These are phyloP conservation scores for Lophotriccus pileatus DNA, from an alignment of 2,797 vertebrate species.

Conservation along the genomic window DNA sequence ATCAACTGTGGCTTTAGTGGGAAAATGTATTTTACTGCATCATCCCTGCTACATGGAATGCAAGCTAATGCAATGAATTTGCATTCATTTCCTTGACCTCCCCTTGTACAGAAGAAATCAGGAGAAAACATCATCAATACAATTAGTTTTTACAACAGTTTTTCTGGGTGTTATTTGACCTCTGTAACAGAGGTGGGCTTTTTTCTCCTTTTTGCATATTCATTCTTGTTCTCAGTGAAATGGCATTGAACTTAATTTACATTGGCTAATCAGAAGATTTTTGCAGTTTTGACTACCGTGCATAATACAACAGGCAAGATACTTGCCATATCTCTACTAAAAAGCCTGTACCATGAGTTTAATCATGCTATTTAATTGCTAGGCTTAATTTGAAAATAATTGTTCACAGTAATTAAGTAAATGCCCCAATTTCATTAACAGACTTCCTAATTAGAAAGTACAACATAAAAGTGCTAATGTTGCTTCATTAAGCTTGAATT, in stretches of 20 bases:
- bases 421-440: conserved; percentile 79
- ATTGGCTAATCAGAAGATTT: conserved; percentile 59
- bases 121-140: not conserved
- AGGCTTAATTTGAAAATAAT: conserved; percentile 81
- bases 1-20: not conserved
- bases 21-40: not conserved
- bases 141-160: not conserved
- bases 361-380: conserved; percentile 76
- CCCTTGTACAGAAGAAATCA: not conserved
- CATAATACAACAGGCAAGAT: conserved; percentile 54
- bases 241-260: conserved; percentile 38
- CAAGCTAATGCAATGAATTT: not conserved
- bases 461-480: conserved; percentile 77
- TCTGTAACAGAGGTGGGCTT: fast-evolving
- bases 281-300: conserved; percentile 29
- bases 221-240: not conserved
- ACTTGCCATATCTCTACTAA: conserved; percentile 51
- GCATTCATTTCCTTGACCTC: not conserved
- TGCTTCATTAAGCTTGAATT: conserved; percentile 80
- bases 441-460: conserved; percentile 79
- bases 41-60: not conserved
- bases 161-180: not conserved
- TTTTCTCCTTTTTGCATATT: not conserved
- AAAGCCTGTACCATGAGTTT: conserved; percentile 61
- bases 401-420: conserved; percentile 81